Evolutionary conservation across 1,140 invertebrate species (phyloP), one percentile per base, ranked within the genome.

Genomic region (Anastatus disparis): DNA sequence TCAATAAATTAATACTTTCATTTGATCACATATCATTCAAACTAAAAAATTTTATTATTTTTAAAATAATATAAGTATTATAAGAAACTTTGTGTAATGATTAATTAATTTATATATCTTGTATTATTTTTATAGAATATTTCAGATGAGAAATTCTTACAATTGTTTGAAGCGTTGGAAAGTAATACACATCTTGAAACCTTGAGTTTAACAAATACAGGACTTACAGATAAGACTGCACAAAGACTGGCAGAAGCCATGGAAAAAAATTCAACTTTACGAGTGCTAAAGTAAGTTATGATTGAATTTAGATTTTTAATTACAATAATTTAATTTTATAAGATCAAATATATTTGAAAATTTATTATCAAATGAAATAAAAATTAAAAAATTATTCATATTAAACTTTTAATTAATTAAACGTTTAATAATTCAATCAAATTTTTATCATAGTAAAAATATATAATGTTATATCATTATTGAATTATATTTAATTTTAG

Each of bases 61-160:
- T n/a, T n/a, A n/a, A n/a, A n/a, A n/a, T n/a, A n/a, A n/a, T n/a
- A n/a, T n/a, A n/a, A n/a, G n/a, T n/a, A n/a, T n/a, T n/a, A n/a
- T n/a, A n/a, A n/a, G n/a, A n/a, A n/a, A n/a, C n/a, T n/a, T n/a
- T n/a, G n/a, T n/a, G n/a, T n/a, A n/a, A n/a, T n/a, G n/a, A n/a
- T n/a, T n/a, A n/a, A n/a, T n/a, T n/a, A n/a, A 38, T 50, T 63
- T 24, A 6, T 40, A 66, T 8, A 35, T 38, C 40, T 52, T 53
- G 1, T 24, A 17, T n/a, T n/a, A 6, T 35, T 55, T 59, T 88
- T 91, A 0, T 86, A 98, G 96, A 97, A 97, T 87, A 95, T 99
- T 85, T 97, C 97, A 56, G 94, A 97, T 80, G 97, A 99, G 85
- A 95, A 96, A 83, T 95, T 99, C 81, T 90, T 93, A 71, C 91